Evolutionary conservation across 1,140 invertebrate genomes (phyloP).

Genomic region (Mizuhopecten yessoensis): DNA sequence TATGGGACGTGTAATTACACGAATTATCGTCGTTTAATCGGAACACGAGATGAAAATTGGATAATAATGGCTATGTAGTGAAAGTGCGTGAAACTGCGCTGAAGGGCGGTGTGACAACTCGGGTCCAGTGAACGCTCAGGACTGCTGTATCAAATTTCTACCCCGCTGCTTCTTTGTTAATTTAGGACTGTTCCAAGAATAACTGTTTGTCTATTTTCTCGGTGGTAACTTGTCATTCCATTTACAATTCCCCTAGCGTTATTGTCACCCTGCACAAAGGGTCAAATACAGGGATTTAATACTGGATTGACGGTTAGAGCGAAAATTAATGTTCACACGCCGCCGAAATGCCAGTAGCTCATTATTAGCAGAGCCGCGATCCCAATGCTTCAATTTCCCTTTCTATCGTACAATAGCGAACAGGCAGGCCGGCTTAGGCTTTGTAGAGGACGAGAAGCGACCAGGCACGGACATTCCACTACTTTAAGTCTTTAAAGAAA

Average conservation of each 20-base stretch:
- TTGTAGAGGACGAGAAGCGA: neutral
- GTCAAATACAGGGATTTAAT: conserved; percentile 28
- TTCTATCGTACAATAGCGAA: conserved; percentile 26
- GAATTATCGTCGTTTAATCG: conserved; percentile 39
- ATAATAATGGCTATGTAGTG: conserved; percentile 26
- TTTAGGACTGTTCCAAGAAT: conserved; percentile 6
- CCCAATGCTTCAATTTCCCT: conserved; percentile 31
- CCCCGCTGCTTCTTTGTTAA: conserved; percentile 37
- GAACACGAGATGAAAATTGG: conserved; percentile 38
- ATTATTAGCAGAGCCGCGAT: conserved; percentile 6
- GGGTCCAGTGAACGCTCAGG: neutral
- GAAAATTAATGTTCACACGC: conserved; percentile 38
- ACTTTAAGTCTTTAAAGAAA: conserved; percentile 34
- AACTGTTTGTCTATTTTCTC: conserved; percentile 39
- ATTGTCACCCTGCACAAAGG: conserved; percentile 37
- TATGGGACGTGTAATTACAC: conserved; percentile 29
- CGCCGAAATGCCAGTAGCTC: conserved; percentile 36
- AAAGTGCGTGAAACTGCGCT: conserved; percentile 4
- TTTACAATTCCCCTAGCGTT: neutral
- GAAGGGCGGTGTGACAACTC: conserved; percentile 30
- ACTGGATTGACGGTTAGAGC: conserved; percentile 12
- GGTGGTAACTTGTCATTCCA: conserved; percentile 37
- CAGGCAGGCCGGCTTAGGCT: conserved; percentile 5
- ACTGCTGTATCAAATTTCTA: conserved; percentile 14
- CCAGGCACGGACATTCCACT: neutral